Evolutionary conservation across 1,140 invertebrate genomes (phyloP), one percentile per base, ranked within the genome.

Genomic region (Brachionus angularis): DNA sequence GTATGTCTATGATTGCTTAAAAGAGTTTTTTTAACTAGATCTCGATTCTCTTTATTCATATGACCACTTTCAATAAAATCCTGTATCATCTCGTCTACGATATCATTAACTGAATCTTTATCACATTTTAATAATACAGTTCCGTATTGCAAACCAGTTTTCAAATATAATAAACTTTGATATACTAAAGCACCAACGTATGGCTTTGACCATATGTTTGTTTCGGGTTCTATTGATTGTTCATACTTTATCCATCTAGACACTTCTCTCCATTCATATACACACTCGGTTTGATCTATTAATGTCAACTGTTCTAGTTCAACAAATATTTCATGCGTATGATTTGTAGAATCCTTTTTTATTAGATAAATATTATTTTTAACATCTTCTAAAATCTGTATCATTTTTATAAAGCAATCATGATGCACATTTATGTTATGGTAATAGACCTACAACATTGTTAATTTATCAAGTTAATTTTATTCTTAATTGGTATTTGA

Each of bases 191-290:
- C 46, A 29, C 67, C 67, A 1, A 53, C 67, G 21, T 31, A 50
- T 29, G 67, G 67, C 18, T 33, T 39, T 29, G 34, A 47, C 62
- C 62, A 67, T n/a, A 47, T 67, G 31, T 67, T 67, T 2, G 62
- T 67, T 33, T 67, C 62, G 12, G 7, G 18, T 23, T 67, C 42
- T 14, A 67, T 34, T 47, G 62, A 47, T 50, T 67, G 62, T 25
- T 67, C 62, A 14, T 67, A 67, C 23, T 67, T 67, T 67, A 67
- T 67, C 62, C 62, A 67, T 50, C 62, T 67, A 2, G 62, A 46
- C 10, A 67, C 62, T 10, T 67, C 62, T 7, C 42, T 5, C 62
- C 62, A 67, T 50, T 67, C 62, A 36, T 67, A 67, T 14, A 46
- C 25, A 47, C 47, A 42, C 12, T 46, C 62, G 29, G 46, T 50